Evolutionary conservation across 2,797 vertebrate species (phyloP), one percentile per base, ranked within the genome.

Genomic region (Acropternis orthonyx): DNA sequence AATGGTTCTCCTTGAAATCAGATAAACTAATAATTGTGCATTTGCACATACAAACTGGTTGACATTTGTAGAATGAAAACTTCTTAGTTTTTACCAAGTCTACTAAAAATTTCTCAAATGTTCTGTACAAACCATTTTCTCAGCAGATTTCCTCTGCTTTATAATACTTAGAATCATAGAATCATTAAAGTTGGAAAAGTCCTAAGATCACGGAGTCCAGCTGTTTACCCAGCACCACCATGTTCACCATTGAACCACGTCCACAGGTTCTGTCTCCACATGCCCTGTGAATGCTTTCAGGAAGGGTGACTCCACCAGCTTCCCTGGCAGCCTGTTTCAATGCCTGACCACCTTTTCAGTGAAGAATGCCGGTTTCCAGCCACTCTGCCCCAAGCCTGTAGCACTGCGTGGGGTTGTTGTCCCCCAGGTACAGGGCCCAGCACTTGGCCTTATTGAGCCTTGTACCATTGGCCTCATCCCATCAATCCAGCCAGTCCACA

Each of bases 151-250:
- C 51, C 12, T 90, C 30, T 59, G 22, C 44, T 77, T 5, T 26
- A 1, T 49, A 72, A 37, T 59, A 22, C 7, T 39, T 72, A 34
- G 43, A 71, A 22, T 58, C 24, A 39, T 32, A 52, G 44, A 59
- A 46, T 66, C 0, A 0, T 69, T 66, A 12, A 58, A 52, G 37
- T 16, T 59, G 44, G 37, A 24, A 52, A 59, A 41, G 22, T 49
- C n/a, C 26, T 32, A 6, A 65, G 37, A 41, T 46, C 30, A 32
- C 20, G 0, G 0, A 39, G 15, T 52, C 10, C 26, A 32, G 0
- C 43, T 84, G 32, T 49, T 82, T 56, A 56, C 27, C 27, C 43
- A 43, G 41, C 20, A 16, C 17, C 37, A 23, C 18, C 6, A 28
- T 78, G 44, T 72, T 52, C 39, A 34, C 18, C 20, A 37, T 17